Conservation (phyloP, 1,140 invertebrate species). For the Tyrophagus putrescentiae region DNA sequence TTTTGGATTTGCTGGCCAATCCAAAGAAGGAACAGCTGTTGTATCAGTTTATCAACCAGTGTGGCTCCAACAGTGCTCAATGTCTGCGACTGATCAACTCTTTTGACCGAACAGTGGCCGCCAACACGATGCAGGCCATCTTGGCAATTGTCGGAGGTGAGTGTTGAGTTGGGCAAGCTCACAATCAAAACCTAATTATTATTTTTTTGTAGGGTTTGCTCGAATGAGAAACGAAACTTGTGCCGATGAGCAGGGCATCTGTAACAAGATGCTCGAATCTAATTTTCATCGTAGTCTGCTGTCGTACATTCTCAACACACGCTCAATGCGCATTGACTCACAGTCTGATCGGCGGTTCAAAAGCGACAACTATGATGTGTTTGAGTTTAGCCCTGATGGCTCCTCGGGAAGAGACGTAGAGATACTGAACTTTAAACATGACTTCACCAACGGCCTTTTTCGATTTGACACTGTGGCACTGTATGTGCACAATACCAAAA, state of each 20-base stretch:
- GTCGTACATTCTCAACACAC: constrained; percentile 4
- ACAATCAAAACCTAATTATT: no score
- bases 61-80: constrained; percentile 3
- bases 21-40: constrained; percentile 1
- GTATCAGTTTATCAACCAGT: constrained; percentile 5
- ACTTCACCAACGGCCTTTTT: constrained; percentile 6
- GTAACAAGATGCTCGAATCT: constrained; percentile 7
- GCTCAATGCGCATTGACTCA: constrained; percentile 18
- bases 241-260: constrained; percentile 11
- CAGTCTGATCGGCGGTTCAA: not conserved
- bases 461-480: constrained; percentile 15
- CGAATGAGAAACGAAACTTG: constrained; percentile 16
- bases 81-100: constrained; percentile 15
- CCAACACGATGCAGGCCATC: constrained; percentile 19
- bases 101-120: not conserved
- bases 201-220: constrained; percentile 6
- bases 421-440: constrained; percentile 15
- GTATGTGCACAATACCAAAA: not conserved
- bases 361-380: constrained; percentile 1
- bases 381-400: constrained; percentile 7
- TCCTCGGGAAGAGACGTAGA: constrained; percentile 8
- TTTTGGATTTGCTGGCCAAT: constrained; percentile 13
- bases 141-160: constrained; percentile 11
- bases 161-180: no score
- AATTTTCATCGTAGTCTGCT: not conserved